These are phyloP conservation scores for Dione juno DNA, from an alignment of 2,888 invertebrate species.

Conservation along the genomic window DNA sequence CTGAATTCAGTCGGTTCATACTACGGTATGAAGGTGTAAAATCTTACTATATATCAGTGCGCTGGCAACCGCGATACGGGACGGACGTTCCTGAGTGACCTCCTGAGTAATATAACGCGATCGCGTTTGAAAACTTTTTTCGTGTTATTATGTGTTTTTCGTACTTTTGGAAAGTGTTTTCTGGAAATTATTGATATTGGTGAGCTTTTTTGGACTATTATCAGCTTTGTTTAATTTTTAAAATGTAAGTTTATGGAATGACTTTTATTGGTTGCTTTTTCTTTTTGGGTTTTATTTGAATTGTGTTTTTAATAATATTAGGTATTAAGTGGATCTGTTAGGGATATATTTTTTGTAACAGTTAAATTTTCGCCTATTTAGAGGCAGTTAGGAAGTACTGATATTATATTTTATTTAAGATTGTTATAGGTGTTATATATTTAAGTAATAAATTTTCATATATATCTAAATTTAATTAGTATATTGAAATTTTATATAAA, in stretches of 20 bases:
- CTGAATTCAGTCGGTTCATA: slow-evolving; percentile 59
- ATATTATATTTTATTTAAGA: too few relatives aligned
- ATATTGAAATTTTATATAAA: too few relatives aligned
- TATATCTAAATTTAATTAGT: too few relatives aligned
- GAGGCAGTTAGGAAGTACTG: too few relatives aligned
- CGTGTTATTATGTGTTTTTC: slow-evolving; percentile 32
- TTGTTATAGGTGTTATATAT: too few relatives aligned
- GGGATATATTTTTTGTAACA: too few relatives aligned
- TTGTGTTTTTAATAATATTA: neutral
- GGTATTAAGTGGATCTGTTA: too few relatives aligned
- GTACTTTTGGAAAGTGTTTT: slow-evolving; percentile 10
- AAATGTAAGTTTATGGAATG: neutral
- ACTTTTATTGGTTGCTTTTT: neutral
- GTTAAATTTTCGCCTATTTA: too few relatives aligned
- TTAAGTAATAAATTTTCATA: too few relatives aligned
- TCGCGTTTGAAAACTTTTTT: slow-evolving; percentile 53
- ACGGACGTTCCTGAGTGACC: slow-evolving; percentile 53
- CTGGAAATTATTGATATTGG: slow-evolving; percentile 11
- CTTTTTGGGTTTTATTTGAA: neutral
- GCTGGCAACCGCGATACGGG: slow-evolving; percentile 54
- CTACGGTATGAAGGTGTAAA: slow-evolving; percentile 65
- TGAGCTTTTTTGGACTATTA: slow-evolving; percentile 11
- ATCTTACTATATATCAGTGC: slow-evolving; percentile 66
- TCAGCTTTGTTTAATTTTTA: neutral
- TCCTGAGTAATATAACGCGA: slow-evolving; percentile 51